Base-by-base conservation (phyloP, 2,113 vertebrate species). In the Dicerorhinus sumatrensis region DNA sequence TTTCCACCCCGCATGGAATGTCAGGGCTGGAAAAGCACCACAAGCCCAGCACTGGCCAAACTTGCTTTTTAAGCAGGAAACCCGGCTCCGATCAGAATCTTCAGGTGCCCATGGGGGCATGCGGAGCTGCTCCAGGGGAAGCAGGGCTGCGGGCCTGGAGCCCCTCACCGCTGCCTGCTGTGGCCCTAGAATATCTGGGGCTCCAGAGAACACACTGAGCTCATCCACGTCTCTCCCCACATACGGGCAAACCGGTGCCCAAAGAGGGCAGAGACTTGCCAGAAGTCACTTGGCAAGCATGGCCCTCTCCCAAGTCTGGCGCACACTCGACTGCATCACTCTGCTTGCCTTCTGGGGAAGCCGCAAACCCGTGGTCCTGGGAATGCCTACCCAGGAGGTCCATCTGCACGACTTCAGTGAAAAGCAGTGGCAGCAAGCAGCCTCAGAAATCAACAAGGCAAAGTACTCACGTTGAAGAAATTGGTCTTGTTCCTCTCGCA, bases 401-500 rank as follows among this genome's bases (percentile, higher is more conserved):
- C 6, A 8, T 79, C 69, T 56, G 25, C 60, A 11, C 0, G 1
- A 72, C 63, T 33, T 33, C 2, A 87, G 29, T 2, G 95, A 97
- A 91, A 95, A 97, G 13, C 83, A 83, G 92, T 39, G 85, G 97
- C 81, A 85, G 84, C 79, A 83, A 96, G 94, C 4, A 46, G 67
- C 6, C 51, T 94, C 46, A 36, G 97, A 97, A 94, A 5, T 6
- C 42, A 87, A 80, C 96, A 96, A 95, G 75, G 81, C 97, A 73
- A 90, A 97, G 95, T 98, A 99, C 99, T 99, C 99, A 99, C 99
- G 3, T 99, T 99, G 99, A 99, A 99, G 98, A 99, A 99, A 98
- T 99, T 99, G 20, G 99, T 99, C 99, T 99, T 99, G 99, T 99
- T 99, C 99, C 99, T 99, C 99, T 99, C 99, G 0, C 99, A 99